Base-by-base conservation (phyloP, 2,113 vertebrate genomes). In the Grantiella picta region DNA sequence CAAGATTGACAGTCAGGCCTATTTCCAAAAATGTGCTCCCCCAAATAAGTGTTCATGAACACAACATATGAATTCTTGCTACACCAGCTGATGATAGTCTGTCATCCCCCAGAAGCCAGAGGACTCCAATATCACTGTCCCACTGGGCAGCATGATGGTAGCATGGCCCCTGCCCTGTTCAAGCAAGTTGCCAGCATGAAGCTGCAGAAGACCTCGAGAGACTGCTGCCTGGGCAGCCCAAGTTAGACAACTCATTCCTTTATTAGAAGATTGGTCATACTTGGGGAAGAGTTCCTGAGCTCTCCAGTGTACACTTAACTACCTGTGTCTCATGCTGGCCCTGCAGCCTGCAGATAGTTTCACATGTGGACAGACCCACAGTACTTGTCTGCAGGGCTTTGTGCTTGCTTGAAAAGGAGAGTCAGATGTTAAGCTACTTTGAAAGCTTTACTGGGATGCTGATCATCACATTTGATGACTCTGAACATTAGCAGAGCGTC, bases 51-150 rank as follows among this genome's bases (percentile, higher is more conserved):
- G 19, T 47, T 76, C 52, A 76, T 52, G 22, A 77, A 24, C 33
- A n/a, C 29, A 87, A 50, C 25, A 65, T 80, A 60, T 56, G 17
- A 72, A 80, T 61, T 40, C n/a, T 47, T 38, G 14, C 52, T 82
- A 21, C 12, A n/a, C 29, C 56, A 87, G 69, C 23, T 75, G n/a
- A 40, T 0, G 0, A 20, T 22, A 60, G 15, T 22, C 47, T 75
- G 52, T 29, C 18, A 45, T 70, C 42, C 59, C 60, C 22, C 18
- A 81, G 75, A 54, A 71, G 29, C 29, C 78, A 75, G 42, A 82
- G 52, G 57, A 35, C 57, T 64, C 23, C 70, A 29, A 25, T 23
- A 27, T 72, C 44, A 15, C 16, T 22, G 40, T 53, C 16, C 33
- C 35, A 35, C 47, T 35, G 40, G 44, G 29, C 33, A 69, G 50